phyloP scores from a whole-genome alignment of 2,888 invertebrate genomes.

The Colostygia pectinataria region DNA sequence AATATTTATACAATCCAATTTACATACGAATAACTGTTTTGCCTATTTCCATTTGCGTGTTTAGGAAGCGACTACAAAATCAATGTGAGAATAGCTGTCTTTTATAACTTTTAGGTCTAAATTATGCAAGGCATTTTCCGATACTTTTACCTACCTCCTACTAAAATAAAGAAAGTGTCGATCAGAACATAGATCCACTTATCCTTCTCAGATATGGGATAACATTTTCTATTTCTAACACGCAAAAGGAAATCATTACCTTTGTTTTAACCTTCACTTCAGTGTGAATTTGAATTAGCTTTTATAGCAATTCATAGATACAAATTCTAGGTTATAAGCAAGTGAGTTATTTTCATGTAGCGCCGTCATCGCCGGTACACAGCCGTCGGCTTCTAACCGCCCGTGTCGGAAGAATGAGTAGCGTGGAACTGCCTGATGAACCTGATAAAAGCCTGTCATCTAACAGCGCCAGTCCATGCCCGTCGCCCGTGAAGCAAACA shows the following conservation, averaged over 20 bases:
- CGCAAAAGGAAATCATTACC: slow-evolving; percentile 9
- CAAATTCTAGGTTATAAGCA: neutral
- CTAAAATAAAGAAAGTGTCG: neutral
- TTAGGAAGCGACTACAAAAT: slow-evolving; percentile 14
- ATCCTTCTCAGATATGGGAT: slow-evolving; percentile 4
- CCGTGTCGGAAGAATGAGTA: slow-evolving; percentile 94
- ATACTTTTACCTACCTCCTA: neutral
- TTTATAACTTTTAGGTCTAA: neutral
- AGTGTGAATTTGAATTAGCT: neutral
- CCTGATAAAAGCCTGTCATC: slow-evolving; percentile 96
- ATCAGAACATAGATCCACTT: neutral
- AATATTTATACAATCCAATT: slow-evolving; percentile 20
- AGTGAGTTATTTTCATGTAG: slow-evolving; percentile 71
- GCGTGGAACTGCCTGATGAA: slow-evolving; percentile 95
- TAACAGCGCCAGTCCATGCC: slow-evolving; percentile 96
- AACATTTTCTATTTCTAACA: slow-evolving; percentile 9
- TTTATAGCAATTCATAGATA: neutral
- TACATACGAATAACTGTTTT: slow-evolving; percentile 18
- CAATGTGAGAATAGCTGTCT: neutral
- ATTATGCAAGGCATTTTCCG: neutral
- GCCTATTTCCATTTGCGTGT: slow-evolving; percentile 15
- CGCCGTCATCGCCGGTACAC: slow-evolving; percentile 96
- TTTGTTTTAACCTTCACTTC: neutral
- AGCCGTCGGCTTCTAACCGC: slow-evolving; percentile 91
- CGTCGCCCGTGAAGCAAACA: slow-evolving; percentile 89